Conservation (phyloP, 2,888 invertebrate genomes). For the Cylindroiulus punctatus region DNA sequence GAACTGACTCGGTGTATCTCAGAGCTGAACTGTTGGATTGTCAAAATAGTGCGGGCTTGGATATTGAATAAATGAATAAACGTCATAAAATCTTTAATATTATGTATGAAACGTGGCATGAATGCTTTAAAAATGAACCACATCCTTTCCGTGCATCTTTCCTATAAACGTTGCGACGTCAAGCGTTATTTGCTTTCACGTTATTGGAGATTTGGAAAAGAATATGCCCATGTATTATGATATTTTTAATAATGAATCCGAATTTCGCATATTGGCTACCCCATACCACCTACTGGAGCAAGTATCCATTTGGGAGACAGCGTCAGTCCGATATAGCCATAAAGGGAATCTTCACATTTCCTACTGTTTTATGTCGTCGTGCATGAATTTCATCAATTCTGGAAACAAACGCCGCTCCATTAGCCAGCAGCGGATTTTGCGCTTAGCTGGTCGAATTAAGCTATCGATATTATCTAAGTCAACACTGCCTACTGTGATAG, state of each 20-base stretch:
- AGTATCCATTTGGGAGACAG: constrained; percentile 43
- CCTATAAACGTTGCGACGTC: constrained; percentile 5
- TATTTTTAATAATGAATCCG: constrained; percentile 45
- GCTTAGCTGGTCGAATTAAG: not conserved
- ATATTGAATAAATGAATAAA: constrained; percentile 45
- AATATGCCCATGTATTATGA: constrained; percentile 9
- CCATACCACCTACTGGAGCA: constrained; percentile 34
- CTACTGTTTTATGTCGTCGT: constrained; percentile 29
- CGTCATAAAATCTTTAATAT: constrained; percentile 47
- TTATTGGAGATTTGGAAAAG: constrained; percentile 12
- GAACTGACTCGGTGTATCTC: not conserved
- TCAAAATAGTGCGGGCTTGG: constrained; percentile 9
- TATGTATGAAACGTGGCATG: constrained; percentile 43
- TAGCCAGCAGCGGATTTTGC: not conserved
- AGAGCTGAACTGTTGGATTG: constrained; percentile 42
- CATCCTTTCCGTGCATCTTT: not conserved
- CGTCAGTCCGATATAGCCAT: constrained; percentile 35
- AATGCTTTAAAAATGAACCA: constrained; percentile 22
- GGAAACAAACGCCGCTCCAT: not conserved
- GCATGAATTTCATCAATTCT: constrained; percentile 34
- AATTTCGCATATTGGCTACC: constrained; percentile 24
- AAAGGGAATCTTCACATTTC: constrained; percentile 38
- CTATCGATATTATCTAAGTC: not conserved
- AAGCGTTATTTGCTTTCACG: constrained; percentile 29
- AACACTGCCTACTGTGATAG: not conserved